phyloP scores from a whole-genome alignment of 2,113 vertebrate genomes.

The Ceuthmochares aereus region DNA sequence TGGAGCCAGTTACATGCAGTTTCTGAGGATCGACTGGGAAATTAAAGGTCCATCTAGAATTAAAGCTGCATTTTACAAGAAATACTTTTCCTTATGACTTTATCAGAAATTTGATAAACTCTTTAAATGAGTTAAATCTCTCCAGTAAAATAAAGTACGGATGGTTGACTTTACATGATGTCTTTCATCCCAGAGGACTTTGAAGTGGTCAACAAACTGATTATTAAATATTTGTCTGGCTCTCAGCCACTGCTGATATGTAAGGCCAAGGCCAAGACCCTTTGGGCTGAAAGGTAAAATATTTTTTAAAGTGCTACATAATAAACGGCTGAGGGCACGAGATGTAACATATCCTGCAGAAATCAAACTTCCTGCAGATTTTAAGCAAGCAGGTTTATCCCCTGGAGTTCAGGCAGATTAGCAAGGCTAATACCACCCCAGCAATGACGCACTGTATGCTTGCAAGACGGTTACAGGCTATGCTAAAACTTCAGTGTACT shows the following conservation, averaged over 20 bases:
- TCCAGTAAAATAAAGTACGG: background rate
- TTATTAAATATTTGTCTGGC: constrained; percentile 24
- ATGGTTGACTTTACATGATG: background rate
- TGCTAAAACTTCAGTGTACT: background rate
- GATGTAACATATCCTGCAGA: background rate
- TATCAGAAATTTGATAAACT: background rate
- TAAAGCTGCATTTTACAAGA: background rate
- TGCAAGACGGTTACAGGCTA: background rate
- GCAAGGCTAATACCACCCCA: background rate
- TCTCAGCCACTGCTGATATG: background rate
- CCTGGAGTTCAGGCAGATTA: background rate
- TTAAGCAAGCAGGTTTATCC: background rate
- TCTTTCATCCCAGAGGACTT: background rate
- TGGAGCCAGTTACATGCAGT: background rate
- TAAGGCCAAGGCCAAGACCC: background rate
- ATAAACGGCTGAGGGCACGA: background rate
- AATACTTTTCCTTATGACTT: background rate
- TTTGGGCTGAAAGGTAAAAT: background rate
- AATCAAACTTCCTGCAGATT: background rate
- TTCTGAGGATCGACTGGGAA: background rate
- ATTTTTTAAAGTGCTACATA: background rate
- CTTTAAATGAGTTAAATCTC: background rate
- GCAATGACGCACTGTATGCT: background rate
- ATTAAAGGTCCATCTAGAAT: background rate
- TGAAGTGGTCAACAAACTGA: constrained; percentile 4